Percentiles rank a stretch among this genome's conserved stretches.
Conservation (phyloP, 2,797 vertebrate species). For the Bovichtus diacanthus region DNA sequence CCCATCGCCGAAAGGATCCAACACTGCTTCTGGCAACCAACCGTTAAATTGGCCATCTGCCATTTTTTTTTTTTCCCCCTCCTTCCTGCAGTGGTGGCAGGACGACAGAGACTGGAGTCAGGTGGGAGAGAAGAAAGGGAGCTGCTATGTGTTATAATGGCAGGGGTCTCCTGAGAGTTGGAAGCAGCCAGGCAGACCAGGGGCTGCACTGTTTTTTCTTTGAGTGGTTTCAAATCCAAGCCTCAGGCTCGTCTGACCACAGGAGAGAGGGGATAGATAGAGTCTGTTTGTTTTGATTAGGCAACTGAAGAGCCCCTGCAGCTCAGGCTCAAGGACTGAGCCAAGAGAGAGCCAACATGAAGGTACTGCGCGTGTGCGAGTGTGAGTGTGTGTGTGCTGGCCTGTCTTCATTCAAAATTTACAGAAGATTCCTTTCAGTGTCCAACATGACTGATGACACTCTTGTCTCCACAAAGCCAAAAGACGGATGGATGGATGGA, state of each 20-base stretch:
- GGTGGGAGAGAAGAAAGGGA: slow-evolving; percentile 37
- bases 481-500: slow-evolving; percentile 56
- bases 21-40: slow-evolving; percentile 62
- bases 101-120: slow-evolving; percentile 37
- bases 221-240: slow-evolving; percentile 46
- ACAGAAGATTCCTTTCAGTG: slow-evolving; percentile 30
- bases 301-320: slow-evolving; percentile 43
- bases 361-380: slow-evolving; percentile 5
- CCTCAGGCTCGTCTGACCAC: slow-evolving; percentile 50
- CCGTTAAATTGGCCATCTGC: slow-evolving; percentile 76
- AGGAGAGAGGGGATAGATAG: slow-evolving; percentile 44
- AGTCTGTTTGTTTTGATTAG: slow-evolving; percentile 70
- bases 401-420: slow-evolving; percentile 47
- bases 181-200: slow-evolving; percentile 24
- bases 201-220: slow-evolving; percentile 19
- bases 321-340: slow-evolving; percentile 43
- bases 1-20: slow-evolving; percentile 52
- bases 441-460: slow-evolving; percentile 49
- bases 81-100: slow-evolving; percentile 32
- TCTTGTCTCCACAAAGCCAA: slow-evolving; percentile 31
- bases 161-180: slow-evolving; percentile 49
- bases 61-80: slow-evolving; percentile 39
- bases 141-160: slow-evolving; percentile 54
- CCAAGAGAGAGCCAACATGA: slow-evolving; percentile 34
- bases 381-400: not conserved